Base-by-base conservation (phyloP, 2,113 vertebrate species). In the Bucco capensis region DNA sequence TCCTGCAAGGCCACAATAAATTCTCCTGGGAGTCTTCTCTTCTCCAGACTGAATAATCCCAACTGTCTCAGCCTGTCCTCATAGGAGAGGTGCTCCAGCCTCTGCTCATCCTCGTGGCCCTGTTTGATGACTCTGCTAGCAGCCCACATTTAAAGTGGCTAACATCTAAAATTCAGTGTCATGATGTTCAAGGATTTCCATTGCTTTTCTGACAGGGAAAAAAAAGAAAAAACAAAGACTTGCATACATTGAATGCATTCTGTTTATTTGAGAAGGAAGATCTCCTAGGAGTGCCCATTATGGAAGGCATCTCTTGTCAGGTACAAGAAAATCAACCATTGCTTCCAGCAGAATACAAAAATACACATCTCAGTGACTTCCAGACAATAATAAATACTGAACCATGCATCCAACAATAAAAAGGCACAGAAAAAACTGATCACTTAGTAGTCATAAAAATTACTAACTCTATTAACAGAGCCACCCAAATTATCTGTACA, bases 371-470 rank as follows among this genome's bases (percentile, higher is more conserved):
- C 98, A 98, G 98, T 98, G 98, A 98, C 98, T 98, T 98, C 98
- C 98, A 98, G 98, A 98, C 98, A 96, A 98, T 98, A 98, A 98
- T 99, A 99, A 99, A 99, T 99, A 99, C 97, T 91, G 96, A 97
- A 98, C 97, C 98, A 99, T 99, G 99, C 99, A 98, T 98, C 97
- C 98, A 98, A 98, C 98, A 97, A 98, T 98, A 98, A 98, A 96
- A 99, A 99, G 99, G 99, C 99, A 99, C 98, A 92, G 96, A 98
- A 99, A 98, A 99, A 99, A 99, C 98, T 95, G 98, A 98, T 99
- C 99, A 99, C 98, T 99, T 98, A 99, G 98, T 99, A 99, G 98
- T 99, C 98, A 99, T 99, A 98, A 98, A 99, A 99, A 98, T 98
- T 96, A 98, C 98, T 98, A 98, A 97, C 98, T 99, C 98, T 98